Evolutionary conservation across 2,113 vertebrate species (phyloP).

Genomic region (Donacobius atricapilla): DNA sequence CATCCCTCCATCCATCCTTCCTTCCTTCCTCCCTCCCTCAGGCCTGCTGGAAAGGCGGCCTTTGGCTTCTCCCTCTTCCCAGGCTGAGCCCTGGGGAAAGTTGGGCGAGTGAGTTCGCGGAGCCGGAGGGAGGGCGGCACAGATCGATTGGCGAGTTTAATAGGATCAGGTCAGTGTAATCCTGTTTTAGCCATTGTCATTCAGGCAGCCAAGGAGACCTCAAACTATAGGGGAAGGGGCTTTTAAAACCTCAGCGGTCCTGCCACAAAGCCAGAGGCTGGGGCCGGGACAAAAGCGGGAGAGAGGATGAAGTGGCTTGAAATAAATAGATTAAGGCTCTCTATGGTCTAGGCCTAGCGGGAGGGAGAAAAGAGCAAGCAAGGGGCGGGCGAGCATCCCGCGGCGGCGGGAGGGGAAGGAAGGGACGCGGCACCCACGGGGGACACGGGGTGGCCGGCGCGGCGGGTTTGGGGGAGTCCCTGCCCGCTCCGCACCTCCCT

Average conservation of each 20-base stretch:
- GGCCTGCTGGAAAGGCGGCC: not conserved
- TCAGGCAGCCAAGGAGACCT: constrained; percentile 73
- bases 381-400: constrained; percentile 1
- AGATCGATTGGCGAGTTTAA: constrained; percentile 70
- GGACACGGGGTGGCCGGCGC: not conserved
- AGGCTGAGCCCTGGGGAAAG: constrained; percentile 2
- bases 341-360: constrained; percentile 42
- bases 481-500: not conserved
- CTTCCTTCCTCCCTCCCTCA: not conserved
- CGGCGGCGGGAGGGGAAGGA: not conserved
- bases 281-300: constrained; percentile 65
- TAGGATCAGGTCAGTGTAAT: constrained; percentile 82
- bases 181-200: constrained; percentile 76
- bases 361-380: constrained; percentile 49
- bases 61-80: not conserved
- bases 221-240: constrained; percentile 70
- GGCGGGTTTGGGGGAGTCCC: not conserved
- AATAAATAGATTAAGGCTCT: constrained; percentile 80
- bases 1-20: not conserved
- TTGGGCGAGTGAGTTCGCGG: constrained; percentile 38
- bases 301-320: constrained; percentile 75
- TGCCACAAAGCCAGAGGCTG: constrained; percentile 72
- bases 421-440: not conserved
- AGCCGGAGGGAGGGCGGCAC: constrained; percentile 59
- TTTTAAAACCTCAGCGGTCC: constrained; percentile 56